These are phyloP conservation scores for Gallirallus australis DNA, from an alignment of 2,797 vertebrate genomes.

Conservation along the genomic window DNA sequence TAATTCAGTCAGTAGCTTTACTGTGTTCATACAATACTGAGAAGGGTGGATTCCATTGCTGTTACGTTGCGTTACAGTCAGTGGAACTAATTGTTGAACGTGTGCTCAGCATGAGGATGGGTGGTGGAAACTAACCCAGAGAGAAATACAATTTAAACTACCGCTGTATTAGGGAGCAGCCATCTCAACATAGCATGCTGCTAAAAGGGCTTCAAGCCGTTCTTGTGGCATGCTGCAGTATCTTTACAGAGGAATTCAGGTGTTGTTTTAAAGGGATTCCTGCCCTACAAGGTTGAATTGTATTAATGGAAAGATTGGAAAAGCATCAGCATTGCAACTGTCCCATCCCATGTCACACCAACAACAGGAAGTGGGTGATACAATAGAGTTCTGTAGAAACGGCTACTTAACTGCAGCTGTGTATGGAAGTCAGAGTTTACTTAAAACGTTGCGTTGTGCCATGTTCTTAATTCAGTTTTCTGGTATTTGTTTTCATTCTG, in stretches of 20 bases:
- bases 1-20: not conserved
- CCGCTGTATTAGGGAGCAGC: not conserved
- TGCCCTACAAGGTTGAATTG: not conserved
- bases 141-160: conserved; percentile 23
- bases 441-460: not conserved
- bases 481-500: not conserved
- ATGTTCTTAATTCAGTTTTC: not conserved
- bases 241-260: not conserved
- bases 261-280: not conserved
- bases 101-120: conserved; percentile 54
- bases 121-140: conserved; percentile 36
- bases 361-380: not conserved
- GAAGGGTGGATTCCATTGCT: conserved; percentile 11
- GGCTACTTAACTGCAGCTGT: not conserved
- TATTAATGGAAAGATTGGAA: not conserved
- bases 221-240: not conserved
- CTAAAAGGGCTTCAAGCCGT: not conserved
- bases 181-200: not conserved
- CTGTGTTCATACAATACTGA: not conserved
- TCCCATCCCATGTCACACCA: not conserved
- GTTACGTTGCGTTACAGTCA: conserved; percentile 7
- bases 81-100: conserved; percentile 62
- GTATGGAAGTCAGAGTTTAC: not conserved
- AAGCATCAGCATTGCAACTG: not conserved
- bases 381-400: not conserved